phyloP scores from a whole-genome alignment of 2,888 invertebrate genomes.

The Mesorhabditis spiculigera region DNA sequence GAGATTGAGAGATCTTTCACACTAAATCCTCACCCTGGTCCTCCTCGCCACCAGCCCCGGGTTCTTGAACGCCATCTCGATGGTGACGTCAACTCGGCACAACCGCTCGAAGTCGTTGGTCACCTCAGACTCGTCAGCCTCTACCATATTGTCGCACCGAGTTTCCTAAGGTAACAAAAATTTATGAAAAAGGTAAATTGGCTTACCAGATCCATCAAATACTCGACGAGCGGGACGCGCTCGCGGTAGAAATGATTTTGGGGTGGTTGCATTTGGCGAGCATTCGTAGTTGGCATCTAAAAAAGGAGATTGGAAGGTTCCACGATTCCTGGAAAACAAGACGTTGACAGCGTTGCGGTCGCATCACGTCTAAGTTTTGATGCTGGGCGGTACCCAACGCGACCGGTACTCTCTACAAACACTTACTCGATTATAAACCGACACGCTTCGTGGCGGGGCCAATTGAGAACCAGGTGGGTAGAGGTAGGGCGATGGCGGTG shows the following conservation, averaged over 20 bases:
- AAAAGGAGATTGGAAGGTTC: background rate
- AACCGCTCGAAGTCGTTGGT: slow-evolving; percentile 37
- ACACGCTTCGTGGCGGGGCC: too few relatives aligned
- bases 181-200: background rate
- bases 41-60: slow-evolving; percentile 44
- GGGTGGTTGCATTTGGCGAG: background rate
- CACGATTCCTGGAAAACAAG: too few relatives aligned
- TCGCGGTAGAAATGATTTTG: background rate
- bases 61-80: slow-evolving; percentile 40
- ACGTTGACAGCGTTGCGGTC: too few relatives aligned
- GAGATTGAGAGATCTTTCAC: too few relatives aligned
- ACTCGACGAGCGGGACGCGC: slow-evolving; percentile 20
- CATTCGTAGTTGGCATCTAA: background rate
- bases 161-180: slow-evolving; percentile 20
- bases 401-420: too few relatives aligned
- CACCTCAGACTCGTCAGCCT: slow-evolving; percentile 28
- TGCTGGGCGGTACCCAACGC: too few relatives aligned
- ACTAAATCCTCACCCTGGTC: slow-evolving; percentile 27
- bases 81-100: slow-evolving; percentile 45
- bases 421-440: too few relatives aligned
- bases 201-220: slow-evolving; percentile 25
- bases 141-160: slow-evolving; percentile 35
- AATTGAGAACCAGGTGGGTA: background rate
- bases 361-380: too few relatives aligned
- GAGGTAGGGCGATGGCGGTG: background rate